These are phyloP conservation scores for Carduelis carduelis DNA, from an alignment of 2,797 vertebrate genomes.

Conservation along the genomic window DNA sequence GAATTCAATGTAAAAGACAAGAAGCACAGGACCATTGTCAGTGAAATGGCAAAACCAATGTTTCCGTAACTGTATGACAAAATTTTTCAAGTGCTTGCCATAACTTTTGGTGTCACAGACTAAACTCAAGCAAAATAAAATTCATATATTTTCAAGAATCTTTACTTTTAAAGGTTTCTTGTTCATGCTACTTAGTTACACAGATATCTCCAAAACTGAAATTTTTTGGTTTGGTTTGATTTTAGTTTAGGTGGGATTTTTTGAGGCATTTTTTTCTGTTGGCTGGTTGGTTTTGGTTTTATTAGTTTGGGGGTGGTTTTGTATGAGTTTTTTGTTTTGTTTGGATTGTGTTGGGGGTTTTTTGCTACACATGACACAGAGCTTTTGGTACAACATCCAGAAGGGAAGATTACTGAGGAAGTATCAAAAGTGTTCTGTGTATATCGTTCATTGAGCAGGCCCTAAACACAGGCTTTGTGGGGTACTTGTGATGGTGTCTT, in stretches of 20 bases:
- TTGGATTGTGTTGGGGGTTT: neutral
- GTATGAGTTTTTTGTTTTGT: neutral
- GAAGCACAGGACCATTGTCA: neutral
- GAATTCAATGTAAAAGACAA: neutral
- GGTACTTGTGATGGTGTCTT: neutral
- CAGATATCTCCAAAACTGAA: neutral
- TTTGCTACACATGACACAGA: neutral
- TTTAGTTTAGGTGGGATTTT: neutral
- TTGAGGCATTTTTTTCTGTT: neutral
- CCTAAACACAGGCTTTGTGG: neutral
- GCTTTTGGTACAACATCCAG: neutral
- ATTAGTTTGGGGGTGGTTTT: neutral
- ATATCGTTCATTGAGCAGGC: neutral
- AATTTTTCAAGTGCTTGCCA: neutral
- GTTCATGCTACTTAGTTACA: neutral
- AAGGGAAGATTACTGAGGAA: neutral
- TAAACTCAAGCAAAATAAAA: neutral
- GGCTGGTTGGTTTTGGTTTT: neutral
- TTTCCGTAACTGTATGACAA: neutral
- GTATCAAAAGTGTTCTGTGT: neutral
- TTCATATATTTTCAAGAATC: neutral
- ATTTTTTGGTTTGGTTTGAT: neutral
- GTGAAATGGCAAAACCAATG: neutral
- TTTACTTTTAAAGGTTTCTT: neutral
- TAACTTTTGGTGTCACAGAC: fast-evolving